phyloP scores from a whole-genome alignment of 2,113 vertebrate species.

The Protobothrops flavoviridis region DNA sequence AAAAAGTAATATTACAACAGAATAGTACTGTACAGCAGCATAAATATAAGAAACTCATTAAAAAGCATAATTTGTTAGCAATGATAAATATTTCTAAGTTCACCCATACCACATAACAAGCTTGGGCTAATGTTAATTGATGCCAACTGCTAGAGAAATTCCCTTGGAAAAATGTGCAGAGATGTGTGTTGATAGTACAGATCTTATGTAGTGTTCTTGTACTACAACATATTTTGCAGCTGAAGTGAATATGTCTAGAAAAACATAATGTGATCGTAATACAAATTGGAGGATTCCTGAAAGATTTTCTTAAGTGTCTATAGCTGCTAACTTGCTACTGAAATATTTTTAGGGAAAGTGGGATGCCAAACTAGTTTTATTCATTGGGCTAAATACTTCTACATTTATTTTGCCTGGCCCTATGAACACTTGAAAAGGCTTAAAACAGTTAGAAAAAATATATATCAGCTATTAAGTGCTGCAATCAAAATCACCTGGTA shows the following conservation, averaged over 20 bases:
- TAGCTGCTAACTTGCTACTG: background rate
- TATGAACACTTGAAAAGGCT: background rate
- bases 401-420: background rate
- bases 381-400: background rate
- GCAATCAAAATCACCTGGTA: background rate
- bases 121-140: conserved; percentile 58
- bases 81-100: conserved; percentile 57
- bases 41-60: conserved; percentile 52
- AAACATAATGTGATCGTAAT: background rate
- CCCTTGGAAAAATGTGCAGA: conserved; percentile 37
- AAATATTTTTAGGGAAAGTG: background rate
- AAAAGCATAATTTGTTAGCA: conserved; percentile 38
- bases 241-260: background rate
- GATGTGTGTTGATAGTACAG: background rate
- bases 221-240: background rate
- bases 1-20: conserved; percentile 48
- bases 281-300: background rate
- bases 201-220: conserved; percentile 14
- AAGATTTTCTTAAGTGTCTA: background rate
- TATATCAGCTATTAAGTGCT: background rate
- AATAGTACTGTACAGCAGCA: conserved; percentile 51
- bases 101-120: conserved; percentile 49
- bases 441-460: background rate
- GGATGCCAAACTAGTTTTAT: background rate
- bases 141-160: conserved; percentile 45